phyloP scores from a whole-genome alignment of 1,140 invertebrate species.

The Aphidius gifuensis region DNA sequence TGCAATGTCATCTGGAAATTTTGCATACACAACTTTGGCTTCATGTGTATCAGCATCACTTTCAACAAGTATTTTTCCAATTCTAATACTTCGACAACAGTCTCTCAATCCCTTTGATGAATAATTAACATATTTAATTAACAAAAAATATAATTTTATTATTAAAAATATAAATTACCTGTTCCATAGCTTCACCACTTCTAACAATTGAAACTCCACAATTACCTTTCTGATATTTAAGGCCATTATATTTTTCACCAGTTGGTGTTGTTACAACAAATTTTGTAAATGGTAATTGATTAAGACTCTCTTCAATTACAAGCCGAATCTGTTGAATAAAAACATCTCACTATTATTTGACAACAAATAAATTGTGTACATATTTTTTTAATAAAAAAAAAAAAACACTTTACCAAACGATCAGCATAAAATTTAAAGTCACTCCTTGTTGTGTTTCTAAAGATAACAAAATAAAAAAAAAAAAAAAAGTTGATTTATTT shows the following conservation, averaged over 20 bases:
- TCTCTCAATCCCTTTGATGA: slow-evolving; percentile 78
- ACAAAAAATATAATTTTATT: not conserved
- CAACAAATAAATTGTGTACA: slow-evolving; percentile 9
- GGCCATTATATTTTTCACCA: slow-evolving; percentile 82
- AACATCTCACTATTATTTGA: slow-evolving; percentile 1
- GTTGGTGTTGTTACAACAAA: slow-evolving; percentile 91
- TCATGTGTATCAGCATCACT: slow-evolving; percentile 95
- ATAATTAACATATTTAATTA: slow-evolving; percentile 6
- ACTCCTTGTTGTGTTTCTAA: slow-evolving; percentile 84
- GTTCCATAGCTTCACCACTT: slow-evolving; percentile 97
- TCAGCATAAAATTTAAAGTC: slow-evolving; percentile 99
- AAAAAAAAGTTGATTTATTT: slow-evolving; percentile 8
- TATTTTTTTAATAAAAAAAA: slow-evolving; percentile 5
- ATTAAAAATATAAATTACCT: slow-evolving; percentile 54
- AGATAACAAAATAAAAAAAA: slow-evolving; percentile 43
- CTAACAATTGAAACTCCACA: slow-evolving; percentile 98
- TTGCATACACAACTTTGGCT: slow-evolving; percentile 94
- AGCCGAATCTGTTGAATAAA: slow-evolving; percentile 55
- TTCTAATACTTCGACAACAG: slow-evolving; percentile 95
- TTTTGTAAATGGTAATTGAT: slow-evolving; percentile 91
- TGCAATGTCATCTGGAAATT: slow-evolving; percentile 94
- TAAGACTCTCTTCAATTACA: slow-evolving; percentile 97
- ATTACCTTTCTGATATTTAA: slow-evolving; percentile 93
- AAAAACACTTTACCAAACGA: slow-evolving; percentile 63
- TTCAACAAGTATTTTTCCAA: slow-evolving; percentile 97